Evolutionary conservation across 1,140 invertebrate genomes (phyloP).

Genomic region (Micrasema longulum): DNA sequence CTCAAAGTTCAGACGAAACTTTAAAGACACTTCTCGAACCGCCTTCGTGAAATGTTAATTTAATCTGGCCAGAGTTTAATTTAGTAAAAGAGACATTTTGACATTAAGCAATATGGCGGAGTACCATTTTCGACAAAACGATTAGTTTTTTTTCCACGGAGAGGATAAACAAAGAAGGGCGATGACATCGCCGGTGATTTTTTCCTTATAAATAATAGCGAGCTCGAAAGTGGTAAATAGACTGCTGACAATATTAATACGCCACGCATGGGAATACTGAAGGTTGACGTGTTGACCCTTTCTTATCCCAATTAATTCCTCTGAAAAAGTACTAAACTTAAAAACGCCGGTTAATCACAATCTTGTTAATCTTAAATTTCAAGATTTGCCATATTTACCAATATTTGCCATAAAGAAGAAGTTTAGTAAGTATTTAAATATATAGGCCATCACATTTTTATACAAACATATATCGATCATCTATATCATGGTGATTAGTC

Average conservation of each 20-base stretch:
- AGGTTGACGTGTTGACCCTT: too few species aligned
- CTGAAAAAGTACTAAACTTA: too few species aligned
- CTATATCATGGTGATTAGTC: too few species aligned
- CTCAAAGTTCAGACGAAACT: slow-evolving; percentile 17
- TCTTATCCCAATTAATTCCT: too few species aligned
- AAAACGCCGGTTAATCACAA: too few species aligned
- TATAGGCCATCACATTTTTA: too few species aligned
- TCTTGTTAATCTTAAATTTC: too few species aligned
- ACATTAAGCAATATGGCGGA: slow-evolving; percentile 44
- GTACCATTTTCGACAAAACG: slow-evolving; percentile 45
- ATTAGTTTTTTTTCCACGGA: slow-evolving; percentile 42
- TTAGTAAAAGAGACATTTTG: slow-evolving; percentile 45
- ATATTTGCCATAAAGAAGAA: too few species aligned
- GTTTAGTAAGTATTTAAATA: too few species aligned
- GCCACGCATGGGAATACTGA: slow-evolving; percentile 29
- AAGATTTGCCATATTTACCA: too few species aligned
- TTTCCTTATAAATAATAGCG: slow-evolving; percentile 44
- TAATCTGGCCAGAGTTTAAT: slow-evolving; percentile 38
- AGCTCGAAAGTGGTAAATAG: slow-evolving; percentile 25
- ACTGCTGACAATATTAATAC: slow-evolving; percentile 50
- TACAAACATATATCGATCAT: too few species aligned
- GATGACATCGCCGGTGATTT: slow-evolving; percentile 39
- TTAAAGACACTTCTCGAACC: slow-evolving; percentile 5
- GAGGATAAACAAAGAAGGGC: slow-evolving; percentile 39
- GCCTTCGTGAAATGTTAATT: slow-evolving; percentile 46